Conservation (phyloP, 2,797 vertebrate genomes). For the Mergus octosetaceus region DNA sequence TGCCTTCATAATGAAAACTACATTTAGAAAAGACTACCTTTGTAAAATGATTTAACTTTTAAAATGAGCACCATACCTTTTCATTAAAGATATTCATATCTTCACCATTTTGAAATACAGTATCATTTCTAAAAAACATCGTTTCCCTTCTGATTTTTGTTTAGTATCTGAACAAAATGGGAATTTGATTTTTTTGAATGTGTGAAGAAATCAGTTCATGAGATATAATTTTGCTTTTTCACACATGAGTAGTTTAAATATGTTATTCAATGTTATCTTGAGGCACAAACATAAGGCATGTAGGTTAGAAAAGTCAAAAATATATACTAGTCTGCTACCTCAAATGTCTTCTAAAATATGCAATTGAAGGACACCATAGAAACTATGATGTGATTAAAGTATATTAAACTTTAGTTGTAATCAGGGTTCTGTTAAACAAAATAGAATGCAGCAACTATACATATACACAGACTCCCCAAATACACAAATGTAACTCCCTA, state of each 20-base stretch:
- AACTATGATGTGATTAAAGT: background rate
- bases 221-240: conserved; percentile 56
- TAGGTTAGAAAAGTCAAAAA: conserved; percentile 53
- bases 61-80: background rate
- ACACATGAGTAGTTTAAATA: conserved; percentile 57
- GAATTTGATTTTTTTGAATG: background rate
- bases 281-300: conserved; percentile 63
- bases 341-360: conserved; percentile 1
- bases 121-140: background rate
- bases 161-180: conserved; percentile 13
- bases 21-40: background rate
- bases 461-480: background rate
- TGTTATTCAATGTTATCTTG: conserved; percentile 67
- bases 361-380: background rate
- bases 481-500: background rate
- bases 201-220: conserved; percentile 42
- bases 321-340: background rate
- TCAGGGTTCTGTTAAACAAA: background rate
- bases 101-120: background rate
- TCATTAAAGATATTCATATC: background rate
- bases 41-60: conserved; percentile 8
- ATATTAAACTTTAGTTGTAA: background rate
- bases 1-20: background rate
- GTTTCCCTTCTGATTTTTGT: background rate
- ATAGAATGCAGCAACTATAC: background rate